Evolutionary conservation across 2,113 vertebrate genomes (phyloP), one percentile per base, ranked within the genome.

Genomic region (Periophthalmus modestus): DNA sequence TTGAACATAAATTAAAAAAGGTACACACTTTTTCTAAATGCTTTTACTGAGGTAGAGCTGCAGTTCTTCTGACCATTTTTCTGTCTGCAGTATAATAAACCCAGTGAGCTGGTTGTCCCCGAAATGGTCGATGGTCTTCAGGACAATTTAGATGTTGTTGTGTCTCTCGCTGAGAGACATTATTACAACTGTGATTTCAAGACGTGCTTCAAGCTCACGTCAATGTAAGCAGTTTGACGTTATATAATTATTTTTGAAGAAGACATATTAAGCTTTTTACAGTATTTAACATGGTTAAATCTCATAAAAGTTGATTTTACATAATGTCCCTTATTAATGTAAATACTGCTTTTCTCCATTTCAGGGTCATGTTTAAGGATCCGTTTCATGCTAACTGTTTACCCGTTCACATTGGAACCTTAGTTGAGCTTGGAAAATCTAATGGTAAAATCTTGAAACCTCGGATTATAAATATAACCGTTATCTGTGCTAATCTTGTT

Each of bases 151-250:
- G 97, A 99, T 90, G 96, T 99, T 24, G 97, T 98, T 0, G 97
- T 99, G 75, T 99, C 97, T 73, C 94, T 99, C 82, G 98, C 98
- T 76, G 98, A 99, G 93, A 95, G 98, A 69, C 97, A 99, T 93
- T 99, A 99, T 90, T 99, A 99, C 92, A 99, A 99, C 93, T 99
- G 97, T 92, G 93, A 94, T 82, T 99, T 99, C 91, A 99, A 99
- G 92, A 98, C 97, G 95, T 99, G 98, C 91, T 99, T 98, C 91
- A 96, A 97, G 73, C 96, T 98, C 69, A 99, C 97, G 33, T 98
- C 97, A 11, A 95, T 94, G 98, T 99, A 94, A 92, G 97, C 12
- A 95, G 58, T 77, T 7, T 46, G 4, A 0, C 7, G n/a, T 19
- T 36, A 54, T 36, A n/a, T 43, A 43, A 43, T 43, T 43, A 43